Base-by-base conservation (phyloP, 1,140 invertebrate genomes). In the Diorhabda sublineata region DNA sequence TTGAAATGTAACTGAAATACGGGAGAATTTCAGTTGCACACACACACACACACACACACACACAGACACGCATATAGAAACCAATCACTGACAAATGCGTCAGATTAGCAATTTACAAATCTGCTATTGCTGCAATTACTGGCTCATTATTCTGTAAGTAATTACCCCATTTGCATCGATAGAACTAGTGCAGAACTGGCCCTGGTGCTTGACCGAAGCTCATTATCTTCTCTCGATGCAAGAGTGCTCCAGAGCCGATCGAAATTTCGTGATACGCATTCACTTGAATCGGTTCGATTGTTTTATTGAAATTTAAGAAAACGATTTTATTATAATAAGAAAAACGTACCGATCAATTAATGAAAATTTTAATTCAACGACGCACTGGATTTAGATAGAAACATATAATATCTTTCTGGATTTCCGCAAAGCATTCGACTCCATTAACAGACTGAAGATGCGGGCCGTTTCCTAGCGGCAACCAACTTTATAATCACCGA, bases 71-170 rank as follows among this genome's bases (percentile, higher is more conserved):
- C 67, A 64, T 58, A 68, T 57, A 58, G 69, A 71, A 74, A 74
- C 68, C 77, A 79, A 79, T 78, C 77, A 79, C 72, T 78, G 77
- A 80, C 78, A 79, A 79, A 81, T 80, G 77, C 73, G 76, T 78
- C 73, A 79, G 77, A 80, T 80, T 79, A 80, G 78, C 78, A 80
- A 80, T 80, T 80, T 79, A 79, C 78, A 79, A 79, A 80, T 80
- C 78, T 77, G 78, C 78, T 78, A 79, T 79, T 79, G 76, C 78
- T 77, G 77, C 78, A 81, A 80, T 80, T 79, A 80, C 78, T 71
- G 74, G 75, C 78, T 80, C 78, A 81, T 80, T 80, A 79, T 80
- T 77, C 73, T 74, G 76, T 74, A 80, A 80, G 78, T 80, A 80
- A 80, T 80, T 80, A 79, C 79, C 70, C 76, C 70, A 74, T 74